Evolutionary conservation across 2,113 vertebrate genomes (phyloP), one percentile per base, ranked within the genome.

Genomic region (Syrrhaptes paradoxus): DNA sequence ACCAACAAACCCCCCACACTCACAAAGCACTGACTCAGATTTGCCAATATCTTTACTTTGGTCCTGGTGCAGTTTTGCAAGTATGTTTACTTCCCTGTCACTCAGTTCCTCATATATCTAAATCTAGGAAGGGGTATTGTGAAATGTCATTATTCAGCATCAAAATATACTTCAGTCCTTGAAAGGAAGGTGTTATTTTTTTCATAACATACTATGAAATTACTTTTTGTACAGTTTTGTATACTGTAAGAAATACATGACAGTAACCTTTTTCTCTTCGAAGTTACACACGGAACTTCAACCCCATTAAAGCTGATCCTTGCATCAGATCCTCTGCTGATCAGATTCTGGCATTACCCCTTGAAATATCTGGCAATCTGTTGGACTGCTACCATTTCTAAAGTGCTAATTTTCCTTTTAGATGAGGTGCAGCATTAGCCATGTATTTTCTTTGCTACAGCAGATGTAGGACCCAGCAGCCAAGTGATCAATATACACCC

Each of bases 391-490:
- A 48, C 19, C 48, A 26, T 83, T 89, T 89, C 48, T 84, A 84
- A 77, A 94, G 43, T 22, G 36, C 46, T 71, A 54, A 59, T 84
- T 89, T 95, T 81, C 65, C 76, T 89, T 86, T 74, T 25, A 62
- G 63, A 76, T 62, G 61, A 73, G 49, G 87, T 76, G 34, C 72
- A 81, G 65, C 59, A 43, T 38, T n/a, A n/a, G 72, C 45, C 43
- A 26, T 24, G 26, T 26, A 78, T 74, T 89, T 79, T 28, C 72
- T 74, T 94, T 94, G 73, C 74, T 67, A 21, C 16, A 67, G 81
- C 89, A 93, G 77, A 84, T 86, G 85, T 73, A 90, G 65, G 58
- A 89, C 19, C 38, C 59, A 94, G 59, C 77, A 92, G 76, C 65
- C 84, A 87, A 96, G 65, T 24, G 80, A 91, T 89, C 55, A 77